phyloP scores from a whole-genome alignment of 1,140 invertebrate genomes.

The Wasmannia auropunctata region DNA sequence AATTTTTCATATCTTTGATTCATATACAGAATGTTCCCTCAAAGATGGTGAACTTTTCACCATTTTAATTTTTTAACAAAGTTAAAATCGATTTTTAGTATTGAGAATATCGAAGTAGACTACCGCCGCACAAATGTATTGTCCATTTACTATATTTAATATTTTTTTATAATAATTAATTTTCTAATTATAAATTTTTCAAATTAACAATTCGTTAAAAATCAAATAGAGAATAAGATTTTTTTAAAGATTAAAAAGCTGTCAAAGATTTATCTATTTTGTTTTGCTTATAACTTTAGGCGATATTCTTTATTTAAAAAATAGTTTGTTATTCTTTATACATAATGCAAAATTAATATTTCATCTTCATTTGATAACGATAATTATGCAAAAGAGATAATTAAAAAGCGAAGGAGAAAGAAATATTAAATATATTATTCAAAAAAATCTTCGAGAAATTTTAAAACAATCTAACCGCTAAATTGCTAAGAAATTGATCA shows the following conservation, averaged over 20 bases:
- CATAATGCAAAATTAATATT: neutral
- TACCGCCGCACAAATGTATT: neutral
- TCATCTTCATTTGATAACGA: neutral
- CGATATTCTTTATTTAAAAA: neutral
- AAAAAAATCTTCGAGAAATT: neutral
- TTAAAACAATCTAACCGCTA: neutral
- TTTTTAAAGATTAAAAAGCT: neutral
- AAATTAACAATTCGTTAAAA: neutral
- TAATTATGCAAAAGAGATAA: neutral
- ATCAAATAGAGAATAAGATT: neutral
- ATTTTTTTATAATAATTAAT: neutral
- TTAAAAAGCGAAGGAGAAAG: neutral
- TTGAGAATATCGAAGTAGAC: neutral
- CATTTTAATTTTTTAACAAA: neutral
- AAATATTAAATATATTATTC: neutral
- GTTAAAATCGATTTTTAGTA: neutral
- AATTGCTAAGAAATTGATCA: neutral
- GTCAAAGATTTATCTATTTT: neutral
- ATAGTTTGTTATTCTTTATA: neutral
- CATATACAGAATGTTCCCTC: neutral
- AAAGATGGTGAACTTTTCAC: neutral
- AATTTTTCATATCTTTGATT: neutral
- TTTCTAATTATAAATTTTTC: too few relatives aligned
- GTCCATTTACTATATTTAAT: neutral
- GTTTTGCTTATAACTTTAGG: neutral